Conservation (phyloP, 2,888 invertebrate species). For the Deilephila porcellus region DNA sequence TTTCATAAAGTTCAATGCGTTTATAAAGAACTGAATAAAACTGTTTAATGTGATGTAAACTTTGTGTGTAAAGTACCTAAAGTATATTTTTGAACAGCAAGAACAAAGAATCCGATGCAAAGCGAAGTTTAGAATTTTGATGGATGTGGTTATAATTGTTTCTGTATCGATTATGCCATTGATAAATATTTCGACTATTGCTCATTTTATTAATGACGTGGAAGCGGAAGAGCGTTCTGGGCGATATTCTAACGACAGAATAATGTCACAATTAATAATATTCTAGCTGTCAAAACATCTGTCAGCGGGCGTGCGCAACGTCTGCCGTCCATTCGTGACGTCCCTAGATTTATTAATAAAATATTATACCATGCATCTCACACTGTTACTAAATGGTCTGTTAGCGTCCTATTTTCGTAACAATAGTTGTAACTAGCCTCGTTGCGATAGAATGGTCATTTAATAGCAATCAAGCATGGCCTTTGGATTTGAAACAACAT, state of each 20-base stretch:
- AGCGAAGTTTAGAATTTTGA: conserved; percentile 79
- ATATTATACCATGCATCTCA: conserved; percentile 22
- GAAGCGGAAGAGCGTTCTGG: conserved; percentile 79
- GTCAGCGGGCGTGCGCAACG: conserved; percentile 62
- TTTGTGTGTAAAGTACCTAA: conserved; percentile 47
- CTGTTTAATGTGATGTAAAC: conserved; percentile 52
- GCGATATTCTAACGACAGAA: conserved; percentile 75
- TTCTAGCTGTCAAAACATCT: conserved; percentile 82
- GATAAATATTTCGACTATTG: conserved; percentile 84
- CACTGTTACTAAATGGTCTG: conserved; percentile 23
- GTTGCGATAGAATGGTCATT: not conserved
- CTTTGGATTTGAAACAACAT: conserved; percentile 3
- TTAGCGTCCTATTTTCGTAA: conserved; percentile 32
- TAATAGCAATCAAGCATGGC: not conserved
- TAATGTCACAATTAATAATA: conserved; percentile 84
- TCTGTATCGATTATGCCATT: conserved; percentile 85
- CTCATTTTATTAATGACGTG: conserved; percentile 84
- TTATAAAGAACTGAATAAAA: conserved; percentile 31
- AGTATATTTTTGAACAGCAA: conserved; percentile 49
- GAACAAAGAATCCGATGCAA: conserved; percentile 55
- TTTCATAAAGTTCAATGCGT: conserved; percentile 42
- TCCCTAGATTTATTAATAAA: conserved; percentile 63
- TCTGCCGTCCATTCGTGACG: conserved; percentile 65
- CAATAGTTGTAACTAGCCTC: conserved; percentile 13
- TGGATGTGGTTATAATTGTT: conserved; percentile 85